Base-by-base conservation (phyloP, 2,888 invertebrate species). In the Amitus sp. region DNA sequence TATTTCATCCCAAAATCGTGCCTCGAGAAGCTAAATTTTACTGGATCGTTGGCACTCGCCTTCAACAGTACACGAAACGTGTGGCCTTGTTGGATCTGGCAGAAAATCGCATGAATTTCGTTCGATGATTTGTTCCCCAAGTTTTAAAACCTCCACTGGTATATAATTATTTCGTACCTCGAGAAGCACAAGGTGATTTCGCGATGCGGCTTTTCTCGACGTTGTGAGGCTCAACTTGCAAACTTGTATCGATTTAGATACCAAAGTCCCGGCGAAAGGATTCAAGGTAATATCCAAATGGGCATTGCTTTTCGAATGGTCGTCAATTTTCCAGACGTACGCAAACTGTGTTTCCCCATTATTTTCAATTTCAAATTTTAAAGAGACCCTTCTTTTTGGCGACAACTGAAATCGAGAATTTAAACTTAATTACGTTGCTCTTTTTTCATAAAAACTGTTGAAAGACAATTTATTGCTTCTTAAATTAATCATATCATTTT, bases 1-100 rank as follows among this genome's bases (percentile, higher is more conserved):
- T 91, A 86, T 72, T 89, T 89, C 60, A 86, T 85, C 2, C 89
- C 89, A 82, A 91, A 91, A 78, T 91, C 84, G 71, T 86, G 85
- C n/a, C 84, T 78, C 68, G 77, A 81, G 72, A 87, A 89, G 2
- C 89, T 89, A 75, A 91, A 90, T 70, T 86, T 85, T 65, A 88
- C 85, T 1, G 88, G 86, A 62, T 84, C 85, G 64, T 85, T 84
- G 34, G 88, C 87, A 39, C 84, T 83, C 13, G 88, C 88, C 66
- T 85, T 83, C 30, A 91, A 75, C 45, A 83, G 80, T 53, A 91
- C 83, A 28, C 75, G 81, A 73, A 89, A 91, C 3, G 83, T 85
- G 2, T 89, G 89, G 0, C 91, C 91, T 76, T 89, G 87, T 27
- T 85, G 84, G 56, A 91, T 87, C 90, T 91, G 71, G 40, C 65